phyloP scores from a whole-genome alignment of 2,113 vertebrate species.

The Pseudopipra pipra region DNA sequence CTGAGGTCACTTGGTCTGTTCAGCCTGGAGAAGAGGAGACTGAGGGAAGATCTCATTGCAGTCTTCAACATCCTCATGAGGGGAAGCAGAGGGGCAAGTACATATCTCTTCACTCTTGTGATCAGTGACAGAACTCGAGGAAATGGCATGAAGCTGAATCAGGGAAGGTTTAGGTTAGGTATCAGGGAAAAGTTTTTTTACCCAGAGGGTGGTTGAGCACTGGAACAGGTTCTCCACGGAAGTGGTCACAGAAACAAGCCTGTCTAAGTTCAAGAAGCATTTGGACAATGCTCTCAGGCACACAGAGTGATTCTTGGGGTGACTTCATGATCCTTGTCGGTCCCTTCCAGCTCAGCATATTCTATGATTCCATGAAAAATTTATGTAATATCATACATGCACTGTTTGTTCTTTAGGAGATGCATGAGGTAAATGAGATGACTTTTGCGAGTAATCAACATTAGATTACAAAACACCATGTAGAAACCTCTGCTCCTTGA shows the following conservation, averaged over 20 bases:
- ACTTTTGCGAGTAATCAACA: neutral
- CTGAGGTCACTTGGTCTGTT: neutral
- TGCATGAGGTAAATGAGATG: neutral
- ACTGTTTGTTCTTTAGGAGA: neutral
- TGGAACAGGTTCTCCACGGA: neutral
- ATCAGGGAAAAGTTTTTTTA: neutral
- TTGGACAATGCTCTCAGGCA: neutral
- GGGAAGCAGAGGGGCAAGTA: neutral
- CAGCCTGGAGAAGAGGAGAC: neutral
- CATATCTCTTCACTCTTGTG: neutral
- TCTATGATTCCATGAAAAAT: neutral
- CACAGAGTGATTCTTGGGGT: neutral
- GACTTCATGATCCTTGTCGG: neutral
- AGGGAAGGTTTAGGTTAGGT: neutral
- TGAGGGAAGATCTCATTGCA: neutral
- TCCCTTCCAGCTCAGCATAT: neutral
- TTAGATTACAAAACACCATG: neutral
- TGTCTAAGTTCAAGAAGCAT: neutral
- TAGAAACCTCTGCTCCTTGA: neutral
- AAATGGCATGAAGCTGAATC: neutral
- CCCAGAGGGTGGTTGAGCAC: neutral
- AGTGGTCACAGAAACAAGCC: neutral
- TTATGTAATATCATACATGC: neutral
- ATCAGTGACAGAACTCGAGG: neutral
- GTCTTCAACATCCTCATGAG: neutral